Evolutionary conservation across 2,888 invertebrate species (phyloP), one percentile per base, ranked within the genome.

Genomic region (Eupithecia abbreviata): DNA sequence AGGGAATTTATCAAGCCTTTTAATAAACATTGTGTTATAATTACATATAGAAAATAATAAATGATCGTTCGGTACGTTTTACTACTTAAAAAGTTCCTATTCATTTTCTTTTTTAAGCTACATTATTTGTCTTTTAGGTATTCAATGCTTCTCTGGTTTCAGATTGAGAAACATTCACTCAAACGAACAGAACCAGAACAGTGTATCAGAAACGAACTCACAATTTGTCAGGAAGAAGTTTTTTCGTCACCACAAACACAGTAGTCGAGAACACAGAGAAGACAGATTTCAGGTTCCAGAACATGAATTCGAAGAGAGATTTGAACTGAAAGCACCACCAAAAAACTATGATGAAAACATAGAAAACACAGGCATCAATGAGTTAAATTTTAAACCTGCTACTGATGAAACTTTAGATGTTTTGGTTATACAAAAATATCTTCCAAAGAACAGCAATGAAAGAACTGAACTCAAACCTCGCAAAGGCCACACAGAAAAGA

Each of bases 261-360:
- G 83, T 66, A 87, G 85, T 49, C 85, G 82, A 68, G 91, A 91
- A 78, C 83, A 83, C n/a, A 83, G 77, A 5, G 86, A 85, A 67
- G 85, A 87, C 15, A 90, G 87, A 76, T 87, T 90, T 81, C 93
- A 95, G 80, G 88, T 95, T 77, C 96, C 96, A 0, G 95, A 95
- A 79, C 96, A 96, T 78, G 96, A 96, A 77, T 96, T 96, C 75
- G 96, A 96, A 87, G 95, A 95, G 62, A 95, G 89, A 82, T 96
- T 96, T 81, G 96, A 96, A 86, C 86, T 94, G 4, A 95, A 93
- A 86, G 89, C 95, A 4, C 96, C 95, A 10, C 90, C 91, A 0
- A 94, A 95, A 67, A 84, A 83, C 72, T n/a, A 66, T 42, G 6
- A 66, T 6, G 66, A 15, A 69, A 49, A 13, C 2, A 13, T n/a